phyloP scores from a whole-genome alignment of 2,797 vertebrate species.

The Oceanodroma leucorhoa region DNA sequence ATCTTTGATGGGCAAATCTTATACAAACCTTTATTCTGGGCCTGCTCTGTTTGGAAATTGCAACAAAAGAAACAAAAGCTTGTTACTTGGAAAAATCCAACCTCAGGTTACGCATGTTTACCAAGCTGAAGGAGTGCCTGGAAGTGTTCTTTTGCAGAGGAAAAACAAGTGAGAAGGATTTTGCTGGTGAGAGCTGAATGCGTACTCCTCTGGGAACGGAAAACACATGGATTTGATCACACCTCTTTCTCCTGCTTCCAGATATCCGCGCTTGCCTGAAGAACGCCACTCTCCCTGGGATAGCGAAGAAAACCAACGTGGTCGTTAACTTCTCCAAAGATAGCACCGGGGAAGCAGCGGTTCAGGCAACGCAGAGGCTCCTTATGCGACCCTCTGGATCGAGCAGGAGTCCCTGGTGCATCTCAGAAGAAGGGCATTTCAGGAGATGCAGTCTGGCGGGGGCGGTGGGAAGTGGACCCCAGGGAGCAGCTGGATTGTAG shows the following conservation, averaged over 20 bases:
- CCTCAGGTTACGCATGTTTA: constrained; percentile 4
- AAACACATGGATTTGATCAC: constrained; percentile 35
- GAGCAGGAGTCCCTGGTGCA: neutral
- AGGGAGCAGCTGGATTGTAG: neutral
- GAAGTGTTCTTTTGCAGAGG: neutral
- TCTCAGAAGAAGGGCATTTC: neutral
- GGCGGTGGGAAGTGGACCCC: neutral
- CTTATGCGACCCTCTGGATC: neutral
- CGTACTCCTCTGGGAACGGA: neutral
- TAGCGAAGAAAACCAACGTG: neutral
- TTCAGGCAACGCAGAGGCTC: neutral
- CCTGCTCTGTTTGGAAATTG: constrained; percentile 9
- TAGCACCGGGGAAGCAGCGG: neutral
- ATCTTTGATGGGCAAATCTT: constrained; percentile 3
- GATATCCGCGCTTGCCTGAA: neutral
- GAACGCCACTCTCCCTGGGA: neutral
- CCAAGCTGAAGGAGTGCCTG: constrained; percentile 16
- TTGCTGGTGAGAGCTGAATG: neutral
- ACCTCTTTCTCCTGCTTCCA: constrained; percentile 31
- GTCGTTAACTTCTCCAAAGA: constrained; percentile 24
- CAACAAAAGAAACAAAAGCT: constrained; percentile 14
- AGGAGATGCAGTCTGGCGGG: neutral
- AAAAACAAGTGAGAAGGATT: constrained; percentile 26
- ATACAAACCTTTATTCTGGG: constrained; percentile 20
- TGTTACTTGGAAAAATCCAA: neutral